Evolutionary conservation across 2,888 invertebrate species (phyloP), one percentile per base, ranked within the genome.

Genomic region (Aproaerema taeniolella): DNA sequence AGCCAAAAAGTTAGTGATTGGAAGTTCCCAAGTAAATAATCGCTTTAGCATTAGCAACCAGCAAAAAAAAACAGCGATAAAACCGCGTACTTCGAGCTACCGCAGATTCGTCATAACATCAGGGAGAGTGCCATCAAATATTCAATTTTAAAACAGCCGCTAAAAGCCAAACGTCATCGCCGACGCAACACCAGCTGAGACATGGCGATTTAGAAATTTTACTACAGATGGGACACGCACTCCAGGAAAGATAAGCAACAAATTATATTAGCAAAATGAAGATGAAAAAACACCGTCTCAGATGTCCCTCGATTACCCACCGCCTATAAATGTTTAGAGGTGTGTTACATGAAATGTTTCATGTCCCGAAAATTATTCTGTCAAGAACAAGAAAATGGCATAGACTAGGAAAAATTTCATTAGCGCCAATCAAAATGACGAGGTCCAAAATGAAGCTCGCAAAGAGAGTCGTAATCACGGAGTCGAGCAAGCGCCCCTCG

Each of bases 341-440:
- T 68, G 73, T 73, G 77, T 62, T 62, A 70, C 66, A 62, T 61
- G 64, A 68, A 69, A 71, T 70, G 70, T 75, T 71, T 69, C 65
- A 65, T 68, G 67, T 65, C 60, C 69, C 70, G 70, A 66, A 83
- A 82, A 86, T 86, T 74, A 78, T 68, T 59, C 82, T 85, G 86
- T 85, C 85, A 85, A 69, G 76, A 79, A 80, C 86, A 85, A 80
- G 82, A 76, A 83, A 79, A 78, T 60, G 69, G 72, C 69, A 69
- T 64, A 62, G 73, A 81, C 78, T 78, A 81, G 67, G 83, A 86
- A 83, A 81, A 85, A 86, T 86, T 86, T 86, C 83, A 86, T 86
- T 86, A 86, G 83, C 86, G 83, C 82, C 86, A 86, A 86, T 86
- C 86, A 86, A 83, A 85, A 79, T 85, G 86, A 85, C 85, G 85